Conservation (phyloP, 1,140 invertebrate genomes). For the Pseudomyrmex gracilis region DNA sequence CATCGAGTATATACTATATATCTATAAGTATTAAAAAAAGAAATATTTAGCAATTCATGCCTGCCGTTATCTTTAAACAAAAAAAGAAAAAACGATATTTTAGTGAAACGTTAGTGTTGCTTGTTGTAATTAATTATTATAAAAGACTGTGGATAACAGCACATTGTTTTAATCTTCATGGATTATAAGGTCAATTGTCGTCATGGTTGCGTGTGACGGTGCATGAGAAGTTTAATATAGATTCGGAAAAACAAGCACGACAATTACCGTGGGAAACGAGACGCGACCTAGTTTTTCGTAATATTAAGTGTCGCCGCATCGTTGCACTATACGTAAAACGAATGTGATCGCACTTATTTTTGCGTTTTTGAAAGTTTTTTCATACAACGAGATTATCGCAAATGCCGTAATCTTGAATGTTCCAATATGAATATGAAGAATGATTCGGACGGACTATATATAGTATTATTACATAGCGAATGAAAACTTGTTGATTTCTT, state of each 20-base stretch:
- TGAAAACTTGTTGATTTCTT: too few relatives aligned
- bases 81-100: background rate
- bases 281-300: constrained; percentile 23
- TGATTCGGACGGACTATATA: too few relatives aligned
- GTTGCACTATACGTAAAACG: background rate
- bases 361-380: too few relatives aligned
- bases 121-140: background rate
- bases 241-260: constrained; percentile 29
- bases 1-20: too few relatives aligned
- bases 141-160: background rate
- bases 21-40: too few relatives aligned
- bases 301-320: constrained; percentile 8
- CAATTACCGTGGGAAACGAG: constrained; percentile 23
- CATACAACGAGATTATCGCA: too few relatives aligned
- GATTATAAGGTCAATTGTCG: constrained; percentile 28
- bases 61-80: background rate
- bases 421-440: too few relatives aligned
- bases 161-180: background rate
- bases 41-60: background rate
- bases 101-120: background rate
- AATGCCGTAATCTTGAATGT: too few relatives aligned
- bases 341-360: too few relatives aligned
- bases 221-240: constrained; percentile 35
- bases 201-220: background rate
- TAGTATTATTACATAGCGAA: too few relatives aligned